Percentiles rank a stretch among this genome's conserved stretches.
phyloP scores from a whole-genome alignment of 2,888 invertebrate genomes.

The Euclidia mi region DNA sequence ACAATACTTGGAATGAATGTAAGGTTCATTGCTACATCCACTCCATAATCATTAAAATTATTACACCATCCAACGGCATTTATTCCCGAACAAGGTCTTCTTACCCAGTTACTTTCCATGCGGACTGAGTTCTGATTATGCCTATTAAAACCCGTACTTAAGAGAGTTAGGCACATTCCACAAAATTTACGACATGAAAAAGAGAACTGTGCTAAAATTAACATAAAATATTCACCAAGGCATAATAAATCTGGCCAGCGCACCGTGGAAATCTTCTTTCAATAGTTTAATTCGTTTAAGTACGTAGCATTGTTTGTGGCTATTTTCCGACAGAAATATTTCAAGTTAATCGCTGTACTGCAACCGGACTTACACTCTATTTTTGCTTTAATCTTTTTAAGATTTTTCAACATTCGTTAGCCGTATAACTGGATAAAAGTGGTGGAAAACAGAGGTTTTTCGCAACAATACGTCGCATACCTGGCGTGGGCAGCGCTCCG shows the following conservation, averaged over 20 bases:
- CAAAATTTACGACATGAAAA: no score
- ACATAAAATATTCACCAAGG: not conserved
- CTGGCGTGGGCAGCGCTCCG: slow-evolving; percentile 15
- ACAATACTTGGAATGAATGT: no score
- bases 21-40: no score
- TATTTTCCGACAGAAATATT: not conserved
- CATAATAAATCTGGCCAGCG: no score
- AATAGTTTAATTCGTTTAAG: slow-evolving; percentile 8
- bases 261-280: not conserved
- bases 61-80: no score
- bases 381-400: slow-evolving; percentile 13
- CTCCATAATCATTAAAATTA: no score
- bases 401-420: slow-evolving; percentile 17
- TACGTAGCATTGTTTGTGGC: not conserved
- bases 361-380: not conserved
- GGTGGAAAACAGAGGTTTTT: slow-evolving; percentile 27
- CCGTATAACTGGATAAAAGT: slow-evolving; percentile 21
- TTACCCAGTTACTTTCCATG: no score
- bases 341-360: slow-evolving; percentile 1
- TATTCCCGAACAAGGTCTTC: no score
- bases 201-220: no score
- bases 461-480: slow-evolving; percentile 32
- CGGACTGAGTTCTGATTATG: no score
- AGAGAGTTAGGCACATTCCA: no score
- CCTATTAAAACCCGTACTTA: no score